Percentiles rank a stretch among this genome's conserved stretches.
These are phyloP conservation scores for Aphidoletes aphidimyza DNA, from an alignment of 2,888 invertebrate genomes.

Conservation along the genomic window DNA sequence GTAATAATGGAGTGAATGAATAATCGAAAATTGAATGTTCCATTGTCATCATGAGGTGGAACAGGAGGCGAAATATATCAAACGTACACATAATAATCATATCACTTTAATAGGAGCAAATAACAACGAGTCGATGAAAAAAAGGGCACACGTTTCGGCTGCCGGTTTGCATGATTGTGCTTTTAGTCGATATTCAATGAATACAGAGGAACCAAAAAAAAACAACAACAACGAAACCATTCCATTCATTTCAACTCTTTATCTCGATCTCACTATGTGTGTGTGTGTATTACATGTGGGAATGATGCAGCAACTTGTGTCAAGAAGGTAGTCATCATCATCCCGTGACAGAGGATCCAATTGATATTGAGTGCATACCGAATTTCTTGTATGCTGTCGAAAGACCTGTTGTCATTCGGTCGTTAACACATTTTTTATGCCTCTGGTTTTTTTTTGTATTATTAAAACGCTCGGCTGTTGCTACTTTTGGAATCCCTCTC, in stretches of 20 bases:
- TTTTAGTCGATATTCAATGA: background rate
- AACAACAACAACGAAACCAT: no score
- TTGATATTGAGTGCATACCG: constrained; percentile 52
- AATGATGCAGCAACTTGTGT: constrained; percentile 45
- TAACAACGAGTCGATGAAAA: background rate
- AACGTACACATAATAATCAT: background rate
- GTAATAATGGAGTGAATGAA: constrained; percentile 15
- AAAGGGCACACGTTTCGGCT: background rate
- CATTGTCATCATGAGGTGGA: background rate
- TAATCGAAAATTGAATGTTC: background rate
- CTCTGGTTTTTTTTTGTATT: background rate
- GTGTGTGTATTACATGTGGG: background rate
- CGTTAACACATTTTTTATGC: background rate
- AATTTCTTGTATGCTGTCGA: background rate
- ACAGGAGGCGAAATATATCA: background rate
- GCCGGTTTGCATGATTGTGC: background rate
- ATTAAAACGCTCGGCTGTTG: no score
- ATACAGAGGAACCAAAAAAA: no score
- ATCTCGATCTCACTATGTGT: no score
- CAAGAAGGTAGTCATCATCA: constrained; percentile 46
- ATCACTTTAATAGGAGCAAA: no score
- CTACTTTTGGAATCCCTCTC: no score
- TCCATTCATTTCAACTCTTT: no score
- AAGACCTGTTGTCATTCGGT: background rate
- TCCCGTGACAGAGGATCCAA: constrained; percentile 48